Evolutionary conservation across 1,140 invertebrate genomes (phyloP).

Genomic region (Neuroterus valhalla): DNA sequence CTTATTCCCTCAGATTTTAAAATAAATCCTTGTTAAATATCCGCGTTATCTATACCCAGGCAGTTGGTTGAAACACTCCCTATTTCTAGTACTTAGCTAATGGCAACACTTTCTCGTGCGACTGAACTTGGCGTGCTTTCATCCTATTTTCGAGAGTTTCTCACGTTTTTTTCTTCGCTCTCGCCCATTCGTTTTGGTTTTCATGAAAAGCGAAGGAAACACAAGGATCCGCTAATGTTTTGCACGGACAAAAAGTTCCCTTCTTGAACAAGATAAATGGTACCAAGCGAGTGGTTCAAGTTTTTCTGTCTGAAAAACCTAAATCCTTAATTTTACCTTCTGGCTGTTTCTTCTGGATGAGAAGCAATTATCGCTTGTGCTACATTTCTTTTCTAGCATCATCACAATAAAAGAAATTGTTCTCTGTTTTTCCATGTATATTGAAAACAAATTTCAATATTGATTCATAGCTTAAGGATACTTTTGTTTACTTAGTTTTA

Average conservation of each 20-base stretch:
- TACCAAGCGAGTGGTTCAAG: constrained; percentile 8
- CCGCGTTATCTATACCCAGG: neutral
- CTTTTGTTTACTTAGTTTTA: neutral
- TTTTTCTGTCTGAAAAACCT: constrained; percentile 13
- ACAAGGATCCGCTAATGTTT: constrained; percentile 29
- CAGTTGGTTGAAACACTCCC: constrained; percentile 26
- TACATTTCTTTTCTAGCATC: too few relatives aligned
- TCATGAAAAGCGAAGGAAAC: constrained; percentile 23
- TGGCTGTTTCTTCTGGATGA: neutral
- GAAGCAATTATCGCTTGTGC: neutral
- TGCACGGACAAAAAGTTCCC: constrained; percentile 15
- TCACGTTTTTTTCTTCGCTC: constrained; percentile 20
- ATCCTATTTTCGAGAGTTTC: constrained; percentile 28
- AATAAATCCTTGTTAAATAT: neutral
- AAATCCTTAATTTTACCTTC: constrained; percentile 16
- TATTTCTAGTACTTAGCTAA: constrained; percentile 28
- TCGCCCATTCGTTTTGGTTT: constrained; percentile 31
- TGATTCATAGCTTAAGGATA: constrained; percentile 30
- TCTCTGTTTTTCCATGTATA: too few relatives aligned
- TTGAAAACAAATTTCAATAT: neutral
- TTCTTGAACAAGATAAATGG: constrained; percentile 25
- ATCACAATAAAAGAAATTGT: too few relatives aligned
- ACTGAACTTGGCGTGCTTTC: constrained; percentile 30
- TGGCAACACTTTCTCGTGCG: constrained; percentile 30
- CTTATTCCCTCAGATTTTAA: neutral